Evolutionary conservation across 2,797 vertebrate genomes (phyloP).

Genomic region (Labroides dimidiatus): DNA sequence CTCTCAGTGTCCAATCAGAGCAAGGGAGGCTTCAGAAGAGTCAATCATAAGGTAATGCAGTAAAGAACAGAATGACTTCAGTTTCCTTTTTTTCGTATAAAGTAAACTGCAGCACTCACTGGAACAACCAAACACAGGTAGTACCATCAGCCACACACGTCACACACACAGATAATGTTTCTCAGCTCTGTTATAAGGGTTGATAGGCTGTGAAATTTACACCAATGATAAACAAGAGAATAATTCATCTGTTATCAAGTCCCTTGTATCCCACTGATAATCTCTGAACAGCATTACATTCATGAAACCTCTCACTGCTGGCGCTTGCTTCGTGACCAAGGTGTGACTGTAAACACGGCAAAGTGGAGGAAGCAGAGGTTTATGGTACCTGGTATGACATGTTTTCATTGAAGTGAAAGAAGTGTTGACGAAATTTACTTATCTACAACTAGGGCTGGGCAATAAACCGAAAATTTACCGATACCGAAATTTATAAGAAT

Average conservation of each 20-base stretch:
- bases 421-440: background rate
- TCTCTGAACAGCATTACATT: background rate
- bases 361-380: background rate
- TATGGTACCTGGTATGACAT: background rate
- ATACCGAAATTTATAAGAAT: too few species aligned
- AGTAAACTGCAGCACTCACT: background rate
- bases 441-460: too few species aligned
- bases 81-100: conserved; percentile 6
- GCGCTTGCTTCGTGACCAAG: background rate
- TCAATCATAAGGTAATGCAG: conserved; percentile 29
- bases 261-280: background rate
- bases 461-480: too few species aligned
- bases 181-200: background rate
- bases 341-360: conserved; percentile 10
- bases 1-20: background rate
- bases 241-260: conserved; percentile 1
- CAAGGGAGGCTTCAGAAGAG: background rate
- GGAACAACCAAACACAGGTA: background rate
- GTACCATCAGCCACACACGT: background rate
- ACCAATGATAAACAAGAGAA: too few species aligned
- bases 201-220: background rate
- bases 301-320: background rate
- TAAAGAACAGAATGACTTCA: conserved; percentile 1
- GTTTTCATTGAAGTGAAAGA: background rate
- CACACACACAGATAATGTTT: background rate